phyloP scores from a whole-genome alignment of 2,888 invertebrate species.

The Tenthredo mesomela region DNA sequence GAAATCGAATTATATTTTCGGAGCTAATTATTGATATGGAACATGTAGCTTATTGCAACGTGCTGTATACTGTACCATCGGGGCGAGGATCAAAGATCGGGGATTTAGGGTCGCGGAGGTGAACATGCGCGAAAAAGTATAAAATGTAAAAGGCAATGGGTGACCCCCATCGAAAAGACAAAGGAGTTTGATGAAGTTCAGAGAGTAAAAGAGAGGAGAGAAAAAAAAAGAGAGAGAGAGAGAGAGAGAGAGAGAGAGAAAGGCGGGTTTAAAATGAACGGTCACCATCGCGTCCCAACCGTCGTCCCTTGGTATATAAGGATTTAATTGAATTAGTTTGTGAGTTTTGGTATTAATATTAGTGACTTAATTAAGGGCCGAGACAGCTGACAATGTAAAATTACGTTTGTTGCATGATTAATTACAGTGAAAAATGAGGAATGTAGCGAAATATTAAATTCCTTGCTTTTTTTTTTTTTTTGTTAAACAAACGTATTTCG shows the following conservation, averaged over 20 bases:
- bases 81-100: neutral
- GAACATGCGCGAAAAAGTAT: neutral
- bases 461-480: neutral
- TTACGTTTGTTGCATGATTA: constrained; percentile 38
- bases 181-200: neutral
- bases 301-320: constrained; percentile 22
- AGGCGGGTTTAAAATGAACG: constrained; percentile 24
- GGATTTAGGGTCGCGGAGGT: neutral
- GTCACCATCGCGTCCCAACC: neutral
- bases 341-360: constrained; percentile 61
- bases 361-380: constrained; percentile 65
- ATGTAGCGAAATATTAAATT: neutral
- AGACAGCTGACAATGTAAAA: constrained; percentile 54
- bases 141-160: neutral
- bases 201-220: neutral
- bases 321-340: constrained; percentile 68
- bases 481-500: neutral
- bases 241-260: neutral
- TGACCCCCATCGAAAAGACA: neutral
- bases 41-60: neutral
- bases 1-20: neutral
- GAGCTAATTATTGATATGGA: neutral
- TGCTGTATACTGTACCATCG: no score
- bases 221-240: neutral
- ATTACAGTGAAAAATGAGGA: neutral